Base-by-base conservation (phyloP, 2,888 invertebrate genomes). In the Lagria hirta region DNA sequence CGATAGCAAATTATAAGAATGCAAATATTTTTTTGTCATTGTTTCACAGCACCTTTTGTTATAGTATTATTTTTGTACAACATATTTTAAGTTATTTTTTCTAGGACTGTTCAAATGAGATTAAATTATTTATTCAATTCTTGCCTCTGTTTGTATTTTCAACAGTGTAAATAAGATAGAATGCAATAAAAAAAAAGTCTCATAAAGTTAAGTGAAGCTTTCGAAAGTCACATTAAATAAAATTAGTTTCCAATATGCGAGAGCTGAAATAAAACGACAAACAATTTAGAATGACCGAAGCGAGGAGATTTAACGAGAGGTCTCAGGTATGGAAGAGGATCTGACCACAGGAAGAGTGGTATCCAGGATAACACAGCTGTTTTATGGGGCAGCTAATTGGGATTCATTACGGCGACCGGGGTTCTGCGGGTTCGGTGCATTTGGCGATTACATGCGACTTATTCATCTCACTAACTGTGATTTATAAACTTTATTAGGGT, bases 361-460 rank as follows among this genome's bases (percentile, higher is more conserved):
- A 38, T 37, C 30, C 40, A 36, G 50, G 42, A 48, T 50, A 55
- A 46, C 50, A 50, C 52, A 50, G 48, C 53, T 57, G 63, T 58
- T 65, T 62, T 64, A 64, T 64, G 62, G 57, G 58, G 56, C 62
- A 60, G 54, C 64, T 65, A 65, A 65, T 65, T 65, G 65, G 64
- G 62, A 65, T 65, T 64, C 64, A 65, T 64, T 65, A 64, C 56
- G 57, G 38, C 52, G 57, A 57, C 58, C 64, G 56, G 60, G 58
- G 61, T 62, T 60, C 62, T 63, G 62, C 49, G 61, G 59, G 58
- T 58, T 61, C 50, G 60, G 57, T 60, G 60, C 62, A 60, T 61
- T 58, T 57, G 54, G 61, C 61, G 64, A 65, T 65, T 62, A 63
- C 61, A 48, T 52, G 50, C 53, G 64, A 61, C 64, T 65, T 65